Evolutionary conservation across 2,113 vertebrate genomes (phyloP).

Genomic region (Leucoraja erinaceus): DNA sequence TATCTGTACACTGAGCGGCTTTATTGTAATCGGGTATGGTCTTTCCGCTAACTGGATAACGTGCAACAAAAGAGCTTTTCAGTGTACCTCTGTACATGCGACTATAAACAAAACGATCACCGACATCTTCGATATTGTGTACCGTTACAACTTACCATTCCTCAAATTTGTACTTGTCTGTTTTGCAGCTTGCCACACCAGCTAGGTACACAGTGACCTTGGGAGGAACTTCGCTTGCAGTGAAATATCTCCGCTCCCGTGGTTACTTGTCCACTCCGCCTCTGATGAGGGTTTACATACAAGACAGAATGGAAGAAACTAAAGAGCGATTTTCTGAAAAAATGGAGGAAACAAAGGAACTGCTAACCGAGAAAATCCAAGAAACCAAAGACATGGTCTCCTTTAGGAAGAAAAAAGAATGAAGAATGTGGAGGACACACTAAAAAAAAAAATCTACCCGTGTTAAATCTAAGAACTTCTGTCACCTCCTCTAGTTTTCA

Average conservation of each 20-base stretch:
- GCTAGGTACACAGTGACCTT: constrained; percentile 84
- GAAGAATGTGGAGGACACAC: constrained; percentile 40
- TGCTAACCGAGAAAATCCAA: constrained; percentile 49
- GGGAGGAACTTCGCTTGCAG: constrained; percentile 81
- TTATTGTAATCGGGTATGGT: too few species aligned
- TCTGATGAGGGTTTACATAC: constrained; percentile 81
- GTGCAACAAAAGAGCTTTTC: too few species aligned
- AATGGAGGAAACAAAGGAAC: constrained; percentile 81
- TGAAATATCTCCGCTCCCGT: constrained; percentile 79
- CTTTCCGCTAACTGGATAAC: too few species aligned
- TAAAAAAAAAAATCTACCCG: neutral
- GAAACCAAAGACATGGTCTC: constrained; percentile 67
- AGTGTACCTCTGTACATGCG: too few species aligned
- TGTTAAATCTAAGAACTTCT: neutral
- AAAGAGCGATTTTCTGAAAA: constrained; percentile 72
- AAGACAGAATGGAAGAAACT: constrained; percentile 74
- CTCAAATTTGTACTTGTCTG: constrained; percentile 39
- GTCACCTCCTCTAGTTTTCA: neutral
- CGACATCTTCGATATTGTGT: neutral
- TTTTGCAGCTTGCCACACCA: constrained; percentile 81
- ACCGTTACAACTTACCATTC: neutral
- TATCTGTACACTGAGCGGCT: too few species aligned
- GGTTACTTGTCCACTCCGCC: constrained; percentile 88
- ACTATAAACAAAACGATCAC: too few species aligned
- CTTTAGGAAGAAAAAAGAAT: constrained; percentile 82